Conservation (phyloP, 2,888 invertebrate genomes). For the Synergus itoensis region DNA sequence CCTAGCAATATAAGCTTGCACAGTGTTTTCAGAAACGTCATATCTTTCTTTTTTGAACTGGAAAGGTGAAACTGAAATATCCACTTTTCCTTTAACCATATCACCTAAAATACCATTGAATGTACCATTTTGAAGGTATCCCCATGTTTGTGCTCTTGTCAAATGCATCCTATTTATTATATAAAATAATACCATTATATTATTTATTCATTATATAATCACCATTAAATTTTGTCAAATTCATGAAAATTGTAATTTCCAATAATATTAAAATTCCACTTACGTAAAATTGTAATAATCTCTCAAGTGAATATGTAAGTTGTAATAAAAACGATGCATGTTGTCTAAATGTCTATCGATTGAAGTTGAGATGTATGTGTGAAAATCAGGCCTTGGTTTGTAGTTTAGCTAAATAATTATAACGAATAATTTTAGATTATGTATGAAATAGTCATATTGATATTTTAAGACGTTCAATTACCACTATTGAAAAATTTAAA, state of each 20-base stretch:
- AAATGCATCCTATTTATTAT: conserved; percentile 62
- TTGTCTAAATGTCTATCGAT: conserved; percentile 81
- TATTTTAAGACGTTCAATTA: conserved; percentile 52
- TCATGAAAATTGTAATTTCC: not conserved
- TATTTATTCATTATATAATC: too few species aligned
- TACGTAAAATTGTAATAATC: conserved; percentile 85
- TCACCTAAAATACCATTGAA: conserved; percentile 68
- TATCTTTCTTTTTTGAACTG: conserved; percentile 83
- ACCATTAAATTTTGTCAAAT: not conserved
- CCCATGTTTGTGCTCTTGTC: conserved; percentile 63
- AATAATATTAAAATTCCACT: conserved; percentile 53
- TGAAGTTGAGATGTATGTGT: conserved; percentile 79
- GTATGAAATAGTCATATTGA: not conserved
- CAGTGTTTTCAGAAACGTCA: conserved; percentile 81
- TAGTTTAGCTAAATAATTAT: conserved; percentile 58
- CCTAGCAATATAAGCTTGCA: conserved; percentile 83
- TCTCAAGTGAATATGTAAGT: conserved; percentile 80
- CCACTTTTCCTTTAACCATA: conserved; percentile 76
- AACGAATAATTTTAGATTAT: conserved; percentile 62
- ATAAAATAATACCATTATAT: not conserved
- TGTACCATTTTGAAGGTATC: conserved; percentile 66
- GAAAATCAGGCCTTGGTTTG: conserved; percentile 58
- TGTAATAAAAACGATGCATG: conserved; percentile 83
- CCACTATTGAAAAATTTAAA: conserved; percentile 60
- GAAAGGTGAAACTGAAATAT: conserved; percentile 84